phyloP scores from a whole-genome alignment of 2,888 invertebrate genomes.

The Lingula anatina region DNA sequence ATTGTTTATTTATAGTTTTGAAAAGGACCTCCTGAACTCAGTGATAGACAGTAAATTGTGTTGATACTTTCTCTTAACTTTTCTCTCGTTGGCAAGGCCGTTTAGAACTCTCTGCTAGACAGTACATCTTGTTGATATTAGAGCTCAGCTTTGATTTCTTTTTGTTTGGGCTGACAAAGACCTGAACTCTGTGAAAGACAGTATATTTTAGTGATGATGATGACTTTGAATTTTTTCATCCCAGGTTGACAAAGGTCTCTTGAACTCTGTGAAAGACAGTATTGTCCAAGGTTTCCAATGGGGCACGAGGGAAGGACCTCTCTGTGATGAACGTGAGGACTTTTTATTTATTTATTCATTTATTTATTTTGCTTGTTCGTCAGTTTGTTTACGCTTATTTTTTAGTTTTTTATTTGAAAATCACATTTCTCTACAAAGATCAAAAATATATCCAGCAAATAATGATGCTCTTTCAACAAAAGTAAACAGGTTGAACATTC shows the following conservation, averaged over 20 bases:
- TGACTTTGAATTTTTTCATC: slow-evolving; percentile 1
- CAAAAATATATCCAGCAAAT: background rate
- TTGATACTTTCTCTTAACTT: no score
- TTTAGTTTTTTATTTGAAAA: background rate
- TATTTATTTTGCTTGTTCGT: background rate
- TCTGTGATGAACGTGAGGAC: slow-evolving; percentile 80
- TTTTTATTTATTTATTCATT: background rate
- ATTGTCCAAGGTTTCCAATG: slow-evolving; percentile 97
- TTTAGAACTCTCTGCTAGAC: no score
- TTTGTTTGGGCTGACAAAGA: no score
- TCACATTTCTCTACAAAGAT: background rate
- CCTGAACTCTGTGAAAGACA: no score
- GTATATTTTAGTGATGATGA: no score
- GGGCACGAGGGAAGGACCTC: slow-evolving; percentile 97
- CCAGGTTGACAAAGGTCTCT: slow-evolving; percentile 82
- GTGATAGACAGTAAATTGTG: no score
- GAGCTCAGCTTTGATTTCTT: no score
- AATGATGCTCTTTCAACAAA: background rate
- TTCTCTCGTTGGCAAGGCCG: no score
- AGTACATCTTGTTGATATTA: no score
- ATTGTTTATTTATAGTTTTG: no score
- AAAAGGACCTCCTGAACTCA: no score
- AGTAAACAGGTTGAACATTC: no score
- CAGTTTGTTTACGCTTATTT: background rate
- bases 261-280: slow-evolving; percentile 91